Conservation (phyloP, 1,140 invertebrate species). For the Drosophila littoralis region DNA sequence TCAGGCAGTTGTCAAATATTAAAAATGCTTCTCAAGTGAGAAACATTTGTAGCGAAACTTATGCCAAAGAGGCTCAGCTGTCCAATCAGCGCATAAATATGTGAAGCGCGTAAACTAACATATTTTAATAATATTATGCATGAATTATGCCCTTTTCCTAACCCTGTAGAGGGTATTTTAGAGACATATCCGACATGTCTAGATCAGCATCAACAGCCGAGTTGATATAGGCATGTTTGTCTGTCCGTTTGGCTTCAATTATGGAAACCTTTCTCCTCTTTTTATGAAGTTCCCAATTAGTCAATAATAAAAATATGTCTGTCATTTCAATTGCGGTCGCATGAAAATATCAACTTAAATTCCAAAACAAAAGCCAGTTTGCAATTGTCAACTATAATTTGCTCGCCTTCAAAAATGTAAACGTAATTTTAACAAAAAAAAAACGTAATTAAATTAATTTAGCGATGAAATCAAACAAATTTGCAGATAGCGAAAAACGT, state of each 20-base stretch:
- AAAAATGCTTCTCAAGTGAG: not conserved
- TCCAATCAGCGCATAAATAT: conserved; percentile 2
- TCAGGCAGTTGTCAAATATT: conserved; percentile 3
- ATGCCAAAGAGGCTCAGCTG: not conserved
- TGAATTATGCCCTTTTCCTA: no score
- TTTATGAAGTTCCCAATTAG: no score
- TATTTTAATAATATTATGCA: not conserved
- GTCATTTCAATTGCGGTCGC: no score
- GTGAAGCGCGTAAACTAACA: not conserved
- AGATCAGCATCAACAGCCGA: no score
- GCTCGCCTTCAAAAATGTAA: not conserved
- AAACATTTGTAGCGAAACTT: not conserved
- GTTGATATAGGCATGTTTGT: no score
- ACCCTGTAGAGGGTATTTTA: no score
- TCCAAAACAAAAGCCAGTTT: not conserved
- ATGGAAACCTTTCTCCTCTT: no score
- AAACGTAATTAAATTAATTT: conserved; percentile 24
- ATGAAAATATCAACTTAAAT: not conserved
- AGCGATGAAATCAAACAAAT: conserved; percentile 42
- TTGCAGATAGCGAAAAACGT: conserved; percentile 4
- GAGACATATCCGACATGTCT: no score
- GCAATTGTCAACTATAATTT: not conserved
- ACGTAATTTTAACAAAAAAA: not conserved
- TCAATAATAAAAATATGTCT: no score
- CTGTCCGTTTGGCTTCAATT: no score